A percentile compares a stretch with the other conserved stretches of the same genome.
phyloP scores from a whole-genome alignment of 2,888 invertebrate genomes.

The Aquatica leii region DNA sequence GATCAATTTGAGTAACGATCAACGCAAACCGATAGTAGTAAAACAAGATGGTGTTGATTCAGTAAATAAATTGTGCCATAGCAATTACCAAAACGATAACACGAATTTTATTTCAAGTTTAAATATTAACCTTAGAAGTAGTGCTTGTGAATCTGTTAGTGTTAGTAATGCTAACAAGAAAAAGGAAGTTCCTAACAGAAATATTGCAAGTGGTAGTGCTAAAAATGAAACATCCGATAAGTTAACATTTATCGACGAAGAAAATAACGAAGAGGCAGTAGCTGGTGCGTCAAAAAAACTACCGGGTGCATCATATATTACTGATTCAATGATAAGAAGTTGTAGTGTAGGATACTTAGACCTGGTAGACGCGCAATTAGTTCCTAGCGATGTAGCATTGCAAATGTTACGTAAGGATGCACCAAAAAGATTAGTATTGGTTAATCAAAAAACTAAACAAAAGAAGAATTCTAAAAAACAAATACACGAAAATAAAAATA shows the following conservation, averaged over 20 bases:
- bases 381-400: slow-evolving; percentile 77
- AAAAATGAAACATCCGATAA: slow-evolving; percentile 40
- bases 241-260: slow-evolving; percentile 53
- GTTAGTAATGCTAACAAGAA: slow-evolving; percentile 44
- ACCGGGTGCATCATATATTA: slow-evolving; percentile 50
- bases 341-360: slow-evolving; percentile 91
- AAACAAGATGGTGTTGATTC: slow-evolving; percentile 61
- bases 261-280: slow-evolving; percentile 42
- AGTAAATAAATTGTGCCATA: slow-evolving; percentile 35
- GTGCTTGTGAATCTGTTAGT: slow-evolving; percentile 38
- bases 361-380: slow-evolving; percentile 77
- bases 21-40: slow-evolving; percentile 63
- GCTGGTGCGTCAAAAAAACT: slow-evolving; percentile 36
- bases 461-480: slow-evolving; percentile 58
- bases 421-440: slow-evolving; percentile 78
- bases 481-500: slow-evolving; percentile 36
- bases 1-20: slow-evolving; percentile 66
- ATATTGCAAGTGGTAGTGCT: slow-evolving; percentile 47
- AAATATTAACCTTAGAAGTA: slow-evolving; percentile 47
- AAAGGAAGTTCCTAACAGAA: slow-evolving; percentile 39
- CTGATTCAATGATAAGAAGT: slow-evolving; percentile 81
- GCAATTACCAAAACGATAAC: slow-evolving; percentile 60
- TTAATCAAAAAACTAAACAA: slow-evolving; percentile 70
- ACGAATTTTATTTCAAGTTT: slow-evolving; percentile 53
- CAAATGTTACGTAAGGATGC: slow-evolving; percentile 77